Evolutionary conservation across 2,113 vertebrate species (phyloP).

Genomic region (Lucifuga dentata): DNA sequence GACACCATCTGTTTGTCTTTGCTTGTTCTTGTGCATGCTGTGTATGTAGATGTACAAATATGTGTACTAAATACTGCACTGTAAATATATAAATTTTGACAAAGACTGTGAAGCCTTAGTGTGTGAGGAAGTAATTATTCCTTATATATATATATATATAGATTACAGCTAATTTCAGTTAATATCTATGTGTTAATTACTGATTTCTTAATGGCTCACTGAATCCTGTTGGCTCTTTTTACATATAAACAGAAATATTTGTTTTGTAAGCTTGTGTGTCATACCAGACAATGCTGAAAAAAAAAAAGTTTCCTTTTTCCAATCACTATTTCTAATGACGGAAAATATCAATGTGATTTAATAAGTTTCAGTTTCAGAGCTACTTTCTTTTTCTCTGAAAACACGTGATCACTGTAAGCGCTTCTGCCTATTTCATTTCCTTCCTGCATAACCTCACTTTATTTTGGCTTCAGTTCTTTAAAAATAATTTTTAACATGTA

Average conservation of each 20-base stretch:
- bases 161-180: neutral
- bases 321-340: too few species aligned
- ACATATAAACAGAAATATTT: too few species aligned
- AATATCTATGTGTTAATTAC: too few species aligned
- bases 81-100: neutral
- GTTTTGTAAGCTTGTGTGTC: too few species aligned
- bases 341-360: too few species aligned
- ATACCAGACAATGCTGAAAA: too few species aligned
- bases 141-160: neutral
- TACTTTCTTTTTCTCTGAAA: slow-evolving; percentile 78
- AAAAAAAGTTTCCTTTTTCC: too few species aligned
- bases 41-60: neutral
- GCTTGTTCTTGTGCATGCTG: neutral
- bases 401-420: slow-evolving; percentile 61
- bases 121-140: neutral
- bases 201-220: too few species aligned
- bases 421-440: neutral
- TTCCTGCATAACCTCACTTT: neutral
- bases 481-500: neutral
- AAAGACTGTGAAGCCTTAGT: neutral
- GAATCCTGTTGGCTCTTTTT: too few species aligned
- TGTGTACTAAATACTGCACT: neutral
- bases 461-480: neutral
- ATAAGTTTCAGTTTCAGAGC: slow-evolving; percentile 59
- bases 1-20: too few species aligned